Base-by-base conservation (phyloP, 2,888 invertebrate species). In the Parnassius orleans region DNA sequence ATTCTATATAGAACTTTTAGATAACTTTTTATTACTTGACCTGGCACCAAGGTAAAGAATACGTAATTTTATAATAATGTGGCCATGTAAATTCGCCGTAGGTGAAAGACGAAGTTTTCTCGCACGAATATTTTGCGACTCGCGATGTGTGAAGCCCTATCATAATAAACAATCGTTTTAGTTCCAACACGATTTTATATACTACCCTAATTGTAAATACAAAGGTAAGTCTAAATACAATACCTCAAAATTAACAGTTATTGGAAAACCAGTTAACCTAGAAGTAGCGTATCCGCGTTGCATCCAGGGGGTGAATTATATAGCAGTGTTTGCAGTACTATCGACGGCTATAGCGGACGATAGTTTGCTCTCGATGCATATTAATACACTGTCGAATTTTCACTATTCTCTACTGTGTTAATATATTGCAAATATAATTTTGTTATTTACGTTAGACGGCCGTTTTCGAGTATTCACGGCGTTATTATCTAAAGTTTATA, bases 281-380 rank as follows among this genome's bases (percentile, higher is more conserved):
- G 12, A 48, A 14, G 14, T 41, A 41, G 48, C 43, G 14, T 54
- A 50, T 43, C 33, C 33, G 7, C 53, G 51, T 51, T 42, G 48
- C 54, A 46, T 60, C 50, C 42, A 10, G 15, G 43, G 33, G 56
- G 52, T 61, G 44, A 61, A 61, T 61, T 55, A 52, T 43, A 54
- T 54, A 52, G 58, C 33, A n/a, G 10, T 59, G 50, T 63, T 63
- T 63, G 55, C 58, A 46, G 15, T 43, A 57, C 10, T 62, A 62
- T 63, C 58, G 41, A n/a, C 54, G 50, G 46, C 47, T 63, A 51
- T 54, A 33, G 48, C 43, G 10, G 10, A 46, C 48, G 59, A 48
- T 60, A 60, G 60, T 60, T 63, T 56, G 56, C 56, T 53, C 60
- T 60, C 56, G 56, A 60, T 63, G 60, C 63, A 60, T 63, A 60